Base-by-base conservation (phyloP, 1,140 invertebrate genomes). In the Drosophila nannoptera region DNA sequence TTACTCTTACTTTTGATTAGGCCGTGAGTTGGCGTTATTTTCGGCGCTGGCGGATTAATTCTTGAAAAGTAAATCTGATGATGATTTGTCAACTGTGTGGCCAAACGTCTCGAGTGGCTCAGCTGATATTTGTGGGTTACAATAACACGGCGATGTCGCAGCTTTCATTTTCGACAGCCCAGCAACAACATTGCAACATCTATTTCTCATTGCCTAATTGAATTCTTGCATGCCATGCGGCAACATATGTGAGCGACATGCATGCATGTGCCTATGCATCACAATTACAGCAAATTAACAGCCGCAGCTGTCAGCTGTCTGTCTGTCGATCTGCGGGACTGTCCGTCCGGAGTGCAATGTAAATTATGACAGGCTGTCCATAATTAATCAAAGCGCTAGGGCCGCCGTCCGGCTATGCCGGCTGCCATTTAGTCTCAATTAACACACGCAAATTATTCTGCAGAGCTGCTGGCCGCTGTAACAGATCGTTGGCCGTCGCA, bases 1-100 rank as follows among this genome's bases (percentile, higher is more conserved):
- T 83, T 71, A 86, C 81, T 86, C 82, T 86, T 86, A 87, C 82
- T 87, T 86, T 86, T 86, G 81, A 86, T 86, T 86, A 86, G 77
- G 60, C 76, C 46, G 66, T 86, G 81, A 86, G 70, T 86, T 61
- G 43, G 74, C 81, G 68, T 50, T 69, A 66, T 78, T 78, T 65
- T 38, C 29, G n/a, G 38, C 45, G 43, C 59, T 59, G n/a, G 45
- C 70, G 81, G 77, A 86, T 86, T 86, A 86, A 86, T 86, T 87
- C 81, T 87, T 86, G 67, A 86, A 84, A 84, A 86, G 73, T 84
- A 84, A 86, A 84, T 84, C 81, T 84, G 63, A 61, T 75, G 77
- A 73, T 84, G 77, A 77, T 84, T 84, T 86, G 78, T 82, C 78
- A 82, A 77, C 78, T 69, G 32, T 45, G 63, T 48, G 38, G 32